Conservation (phyloP, 2,888 invertebrate genomes). For the Anodontia alba region DNA sequence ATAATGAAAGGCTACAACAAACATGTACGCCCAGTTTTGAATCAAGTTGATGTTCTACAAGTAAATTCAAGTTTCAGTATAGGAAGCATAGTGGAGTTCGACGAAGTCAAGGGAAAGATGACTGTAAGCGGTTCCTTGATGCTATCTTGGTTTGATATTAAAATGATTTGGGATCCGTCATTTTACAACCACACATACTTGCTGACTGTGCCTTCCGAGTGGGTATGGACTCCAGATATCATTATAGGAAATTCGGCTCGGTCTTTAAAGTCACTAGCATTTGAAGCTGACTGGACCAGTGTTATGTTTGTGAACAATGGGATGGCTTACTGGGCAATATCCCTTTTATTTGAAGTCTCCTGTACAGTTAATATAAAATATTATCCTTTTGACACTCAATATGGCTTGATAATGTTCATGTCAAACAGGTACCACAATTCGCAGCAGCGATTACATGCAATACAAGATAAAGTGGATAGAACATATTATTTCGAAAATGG, state of each 20-base stretch:
- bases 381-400: neutral
- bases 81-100: neutral
- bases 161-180: neutral
- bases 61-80: neutral
- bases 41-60: neutral
- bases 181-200: neutral
- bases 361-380: neutral
- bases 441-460: neutral
- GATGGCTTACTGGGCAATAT: neutral
- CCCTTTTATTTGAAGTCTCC: neutral
- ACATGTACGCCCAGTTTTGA: neutral
- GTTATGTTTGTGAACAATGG: neutral
- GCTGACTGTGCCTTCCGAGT: neutral
- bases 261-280: neutral
- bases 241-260: neutral
- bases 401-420: neutral
- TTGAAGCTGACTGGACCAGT: neutral
- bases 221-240: neutral
- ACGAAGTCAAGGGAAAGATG: neutral
- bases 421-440: neutral
- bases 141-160: neutral
- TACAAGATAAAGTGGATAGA: neutral
- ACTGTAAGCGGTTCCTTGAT: neutral
- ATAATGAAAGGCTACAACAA: neutral
- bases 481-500: neutral